A percentile compares a stretch with the other conserved stretches of the same genome.
phyloP scores from a whole-genome alignment of 2,888 invertebrate species.

The Scaptomyza reducta region DNA sequence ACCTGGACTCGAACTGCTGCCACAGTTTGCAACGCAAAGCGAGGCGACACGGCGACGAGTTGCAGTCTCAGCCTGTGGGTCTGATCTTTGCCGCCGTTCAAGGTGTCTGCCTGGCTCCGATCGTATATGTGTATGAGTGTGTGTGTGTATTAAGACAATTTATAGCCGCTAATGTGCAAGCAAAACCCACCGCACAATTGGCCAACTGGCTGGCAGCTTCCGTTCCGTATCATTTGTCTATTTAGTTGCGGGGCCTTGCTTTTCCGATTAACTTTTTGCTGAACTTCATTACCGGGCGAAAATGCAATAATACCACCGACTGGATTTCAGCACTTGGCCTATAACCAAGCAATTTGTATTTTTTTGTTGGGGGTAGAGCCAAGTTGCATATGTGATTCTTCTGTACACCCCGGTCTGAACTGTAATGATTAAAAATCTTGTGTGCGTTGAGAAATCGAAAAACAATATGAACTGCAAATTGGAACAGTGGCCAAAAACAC shows the following conservation, averaged over 20 bases:
- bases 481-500: slow-evolving; percentile 73
- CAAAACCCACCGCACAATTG: slow-evolving; percentile 77
- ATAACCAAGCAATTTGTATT: slow-evolving; percentile 60
- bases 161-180: slow-evolving; percentile 81
- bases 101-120: slow-evolving; percentile 67
- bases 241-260: slow-evolving; percentile 77
- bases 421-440: slow-evolving; percentile 75
- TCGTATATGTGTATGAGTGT: slow-evolving; percentile 14
- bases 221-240: slow-evolving; percentile 83
- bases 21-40: slow-evolving; percentile 57
- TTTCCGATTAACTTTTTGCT: slow-evolving; percentile 82
- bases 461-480: slow-evolving; percentile 72
- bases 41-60: slow-evolving; percentile 30
- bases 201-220: slow-evolving; percentile 77
- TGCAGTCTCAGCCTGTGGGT: slow-evolving; percentile 61
- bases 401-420: slow-evolving; percentile 21
- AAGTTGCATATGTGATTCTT: slow-evolving; percentile 47
- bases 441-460: slow-evolving; percentile 65
- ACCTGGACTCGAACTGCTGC: slow-evolving; percentile 48
- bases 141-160: slow-evolving; percentile 73
- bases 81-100: slow-evolving; percentile 79
- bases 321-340: slow-evolving; percentile 14
- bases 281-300: slow-evolving; percentile 79
- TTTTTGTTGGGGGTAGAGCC: slow-evolving; percentile 56
- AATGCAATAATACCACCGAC: slow-evolving; percentile 64